These are phyloP conservation scores for Melanerpes aurifrons DNA, from an alignment of 2,113 vertebrate genomes.

Conservation along the genomic window DNA sequence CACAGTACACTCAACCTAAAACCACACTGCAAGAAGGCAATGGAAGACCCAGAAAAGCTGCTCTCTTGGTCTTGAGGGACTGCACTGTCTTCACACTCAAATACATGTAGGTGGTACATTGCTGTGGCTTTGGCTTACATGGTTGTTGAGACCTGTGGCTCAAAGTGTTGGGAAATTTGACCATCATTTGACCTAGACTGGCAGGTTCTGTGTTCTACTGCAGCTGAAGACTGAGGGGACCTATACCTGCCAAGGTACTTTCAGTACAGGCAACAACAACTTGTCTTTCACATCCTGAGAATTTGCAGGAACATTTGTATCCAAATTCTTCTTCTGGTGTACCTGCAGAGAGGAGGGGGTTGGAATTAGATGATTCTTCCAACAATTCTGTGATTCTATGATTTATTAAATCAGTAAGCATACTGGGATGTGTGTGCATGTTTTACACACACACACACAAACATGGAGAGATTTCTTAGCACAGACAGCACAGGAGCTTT, in stretches of 20 bases:
- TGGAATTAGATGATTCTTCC: no score
- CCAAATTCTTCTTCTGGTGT: not conserved
- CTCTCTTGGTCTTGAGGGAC: not conserved
- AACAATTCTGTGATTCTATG: no score
- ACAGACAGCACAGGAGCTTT: not conserved
- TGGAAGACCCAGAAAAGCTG: not conserved
- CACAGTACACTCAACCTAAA: not conserved
- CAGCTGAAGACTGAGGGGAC: not conserved
- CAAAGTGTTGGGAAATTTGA: not conserved
- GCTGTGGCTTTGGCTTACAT: not conserved
- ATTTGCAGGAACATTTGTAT: not conserved
- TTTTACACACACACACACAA: not conserved
- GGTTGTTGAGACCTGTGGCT: not conserved
- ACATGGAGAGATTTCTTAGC: not conserved
- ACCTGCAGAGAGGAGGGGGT: no score
- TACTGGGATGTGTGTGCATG: not conserved
- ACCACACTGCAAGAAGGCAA: not conserved
- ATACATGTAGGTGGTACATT: accelerated
- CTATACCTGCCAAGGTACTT: not conserved
- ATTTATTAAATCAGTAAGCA: not conserved
- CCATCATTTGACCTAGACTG: not conserved
- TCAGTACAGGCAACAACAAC: not conserved
- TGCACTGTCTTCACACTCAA: not conserved
- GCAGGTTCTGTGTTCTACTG: not conserved
- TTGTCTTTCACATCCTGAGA: not conserved